Conservation (phyloP, 2,113 vertebrate genomes). For the Sceloporus tristichus region DNA sequence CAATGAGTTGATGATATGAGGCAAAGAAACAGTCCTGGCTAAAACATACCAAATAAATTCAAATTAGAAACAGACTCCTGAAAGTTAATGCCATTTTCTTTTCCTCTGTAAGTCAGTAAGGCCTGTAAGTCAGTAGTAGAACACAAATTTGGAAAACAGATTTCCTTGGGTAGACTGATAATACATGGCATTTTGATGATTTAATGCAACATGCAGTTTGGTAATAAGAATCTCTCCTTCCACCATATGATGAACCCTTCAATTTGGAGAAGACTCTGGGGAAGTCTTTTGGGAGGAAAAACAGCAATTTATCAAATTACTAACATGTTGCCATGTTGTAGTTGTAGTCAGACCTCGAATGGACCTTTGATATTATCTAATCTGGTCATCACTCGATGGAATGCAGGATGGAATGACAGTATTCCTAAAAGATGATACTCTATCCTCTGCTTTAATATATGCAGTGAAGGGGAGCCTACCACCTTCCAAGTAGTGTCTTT, state of each 20-base stretch:
- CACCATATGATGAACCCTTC: background rate
- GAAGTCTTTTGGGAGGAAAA: background rate
- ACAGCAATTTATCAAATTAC: background rate
- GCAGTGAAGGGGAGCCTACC: too few relatives aligned
- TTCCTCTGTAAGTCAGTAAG: background rate
- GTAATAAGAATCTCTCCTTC: background rate
- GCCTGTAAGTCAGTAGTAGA: background rate
- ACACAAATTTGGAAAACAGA: background rate
- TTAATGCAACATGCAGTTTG: background rate
- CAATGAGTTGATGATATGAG: background rate
- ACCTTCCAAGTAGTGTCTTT: too few relatives aligned
- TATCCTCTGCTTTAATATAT: too few relatives aligned
- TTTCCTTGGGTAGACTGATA: background rate
- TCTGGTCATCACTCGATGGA: too few relatives aligned
- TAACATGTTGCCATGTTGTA: background rate
- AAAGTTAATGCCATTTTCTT: background rate
- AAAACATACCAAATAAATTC: slow-evolving; percentile 31
- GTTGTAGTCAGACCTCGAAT: background rate
- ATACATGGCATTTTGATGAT: background rate
- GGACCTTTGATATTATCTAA: too few relatives aligned
- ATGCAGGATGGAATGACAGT: too few relatives aligned
- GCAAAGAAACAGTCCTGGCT: background rate
- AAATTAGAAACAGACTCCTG: slow-evolving; percentile 33
- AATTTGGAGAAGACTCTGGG: background rate
- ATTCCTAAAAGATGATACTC: too few relatives aligned